phyloP scores from a whole-genome alignment of 2,888 invertebrate species.

The Drosophila silvestris region DNA sequence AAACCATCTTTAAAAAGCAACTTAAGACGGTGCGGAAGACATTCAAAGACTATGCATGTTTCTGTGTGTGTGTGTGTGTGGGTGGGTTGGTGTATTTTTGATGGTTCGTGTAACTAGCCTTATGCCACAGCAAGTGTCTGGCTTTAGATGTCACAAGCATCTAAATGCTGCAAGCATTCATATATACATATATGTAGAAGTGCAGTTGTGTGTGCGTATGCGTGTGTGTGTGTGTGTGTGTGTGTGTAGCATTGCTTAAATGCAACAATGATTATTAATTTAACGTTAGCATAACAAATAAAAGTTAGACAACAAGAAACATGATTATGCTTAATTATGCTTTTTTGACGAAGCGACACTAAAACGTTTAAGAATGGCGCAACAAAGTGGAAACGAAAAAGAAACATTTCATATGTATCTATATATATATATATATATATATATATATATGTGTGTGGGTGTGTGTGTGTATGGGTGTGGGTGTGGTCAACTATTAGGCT shows the following conservation, averaged over 20 bases:
- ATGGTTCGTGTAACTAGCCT: background rate
- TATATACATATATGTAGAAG: slow-evolving; percentile 1
- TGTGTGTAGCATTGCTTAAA: slow-evolving; percentile 30
- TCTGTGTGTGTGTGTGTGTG: background rate
- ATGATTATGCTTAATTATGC: slow-evolving; percentile 24
- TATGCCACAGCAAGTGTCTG: slow-evolving; percentile 10
- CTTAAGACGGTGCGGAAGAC: slow-evolving; percentile 51
- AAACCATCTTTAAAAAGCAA: slow-evolving; percentile 19
- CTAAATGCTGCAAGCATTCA: slow-evolving; percentile 15
- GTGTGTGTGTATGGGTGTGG: slow-evolving; percentile 15
- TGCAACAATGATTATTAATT: slow-evolving; percentile 45
- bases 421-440: background rate
- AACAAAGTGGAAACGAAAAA: slow-evolving; percentile 41
- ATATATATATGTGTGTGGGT: slow-evolving; percentile 1
- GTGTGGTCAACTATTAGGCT: slow-evolving; percentile 50
- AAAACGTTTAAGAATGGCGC: slow-evolving; percentile 49
- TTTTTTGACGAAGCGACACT: slow-evolving; percentile 19
- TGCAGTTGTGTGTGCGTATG: slow-evolving; percentile 23
- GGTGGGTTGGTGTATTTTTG: background rate
- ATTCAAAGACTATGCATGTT: slow-evolving; percentile 11
- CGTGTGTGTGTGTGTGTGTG: slow-evolving; percentile 12
- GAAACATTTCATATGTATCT: slow-evolving; percentile 8
- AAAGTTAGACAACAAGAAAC: slow-evolving; percentile 46
- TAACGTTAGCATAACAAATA: slow-evolving; percentile 58
- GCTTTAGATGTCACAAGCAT: slow-evolving; percentile 7